A percentile compares a stretch with the other conserved stretches of the same genome.
Conservation (phyloP, 2,888 invertebrate species). For the Ennomos erosarius region DNA sequence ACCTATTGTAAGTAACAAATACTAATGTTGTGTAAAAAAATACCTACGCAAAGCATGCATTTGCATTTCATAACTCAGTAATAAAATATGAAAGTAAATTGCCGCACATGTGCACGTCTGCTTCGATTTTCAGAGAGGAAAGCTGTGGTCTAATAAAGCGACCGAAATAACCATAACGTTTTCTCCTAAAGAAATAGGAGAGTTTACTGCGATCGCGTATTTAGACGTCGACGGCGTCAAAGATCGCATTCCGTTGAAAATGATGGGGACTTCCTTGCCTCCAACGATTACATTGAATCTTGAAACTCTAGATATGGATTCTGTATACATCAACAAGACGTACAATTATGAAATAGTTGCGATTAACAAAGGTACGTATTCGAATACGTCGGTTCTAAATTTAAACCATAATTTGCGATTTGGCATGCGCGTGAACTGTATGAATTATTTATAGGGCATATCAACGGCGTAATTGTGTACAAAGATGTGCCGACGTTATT, state of each 20-base stretch:
- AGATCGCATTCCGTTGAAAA: slow-evolving; percentile 78
- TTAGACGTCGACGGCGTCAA: slow-evolving; percentile 85
- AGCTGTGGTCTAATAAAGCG: slow-evolving; percentile 84
- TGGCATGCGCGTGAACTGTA: slow-evolving; percentile 30
- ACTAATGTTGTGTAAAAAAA: too few species aligned
- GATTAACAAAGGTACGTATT: slow-evolving; percentile 83
- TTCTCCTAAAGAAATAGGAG: slow-evolving; percentile 80
- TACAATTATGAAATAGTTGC: slow-evolving; percentile 87
- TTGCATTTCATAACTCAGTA: too few species aligned
- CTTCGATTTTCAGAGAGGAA: slow-evolving; percentile 75
- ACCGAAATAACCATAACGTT: slow-evolving; percentile 84
- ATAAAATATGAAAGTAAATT: too few species aligned
- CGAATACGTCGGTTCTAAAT: slow-evolving; percentile 24
- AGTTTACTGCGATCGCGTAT: slow-evolving; percentile 79
- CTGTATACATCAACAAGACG: slow-evolving; percentile 84
- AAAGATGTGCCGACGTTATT: slow-evolving; percentile 78
- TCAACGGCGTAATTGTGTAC: slow-evolving; percentile 84
- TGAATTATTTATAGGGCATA: slow-evolving; percentile 75
- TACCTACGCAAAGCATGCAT: too few species aligned
- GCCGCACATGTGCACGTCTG: neutral
- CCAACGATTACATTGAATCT: slow-evolving; percentile 84
- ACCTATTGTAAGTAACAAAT: slow-evolving; percentile 77
- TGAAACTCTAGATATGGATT: slow-evolving; percentile 83
- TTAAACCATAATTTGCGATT: slow-evolving; percentile 23
- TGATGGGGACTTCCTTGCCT: slow-evolving; percentile 84